A percentile compares a stretch with the other conserved stretches of the same genome.
These are phyloP conservation scores for Tiliqua scincoides DNA, from an alignment of 2,113 vertebrate genomes.

Conservation along the genomic window DNA sequence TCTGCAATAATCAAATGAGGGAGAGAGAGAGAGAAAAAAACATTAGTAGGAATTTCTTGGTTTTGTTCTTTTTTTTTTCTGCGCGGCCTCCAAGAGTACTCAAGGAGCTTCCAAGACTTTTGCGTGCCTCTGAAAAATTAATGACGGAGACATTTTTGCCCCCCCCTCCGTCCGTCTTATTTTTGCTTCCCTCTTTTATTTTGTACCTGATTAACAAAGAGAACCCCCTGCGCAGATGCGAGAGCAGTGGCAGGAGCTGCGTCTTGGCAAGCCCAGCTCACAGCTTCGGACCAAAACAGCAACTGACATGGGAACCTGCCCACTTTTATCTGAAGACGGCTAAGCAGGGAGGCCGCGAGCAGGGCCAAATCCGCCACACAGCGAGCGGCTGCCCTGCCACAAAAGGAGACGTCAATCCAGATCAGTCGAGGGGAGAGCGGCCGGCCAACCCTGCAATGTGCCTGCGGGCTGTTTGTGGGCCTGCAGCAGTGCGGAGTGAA, in stretches of 20 bases:
- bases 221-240: slow-evolving; percentile 53
- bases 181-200: slow-evolving; percentile 67
- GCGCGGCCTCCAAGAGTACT: slow-evolving; percentile 54
- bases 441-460: slow-evolving; percentile 40
- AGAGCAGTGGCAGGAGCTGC: slow-evolving; percentile 51
- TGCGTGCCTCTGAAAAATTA: slow-evolving; percentile 76
- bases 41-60: not conserved
- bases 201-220: slow-evolving; percentile 72
- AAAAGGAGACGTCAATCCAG: slow-evolving; percentile 65
- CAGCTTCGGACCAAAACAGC: slow-evolving; percentile 56
- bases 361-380: slow-evolving; percentile 23
- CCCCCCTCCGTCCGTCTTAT: not conserved
- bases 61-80: slow-evolving; percentile 56
- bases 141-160: slow-evolving; percentile 26
- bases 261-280: slow-evolving; percentile 42
- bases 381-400: slow-evolving; percentile 49
- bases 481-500: slow-evolving; percentile 33
- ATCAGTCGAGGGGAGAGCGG: slow-evolving; percentile 52
- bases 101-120: slow-evolving; percentile 63
- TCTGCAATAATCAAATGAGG: slow-evolving; percentile 40
- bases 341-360: slow-evolving; percentile 43
- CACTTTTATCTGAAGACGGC: slow-evolving; percentile 67
- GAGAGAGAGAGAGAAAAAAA: not conserved
- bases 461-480: slow-evolving; percentile 42
- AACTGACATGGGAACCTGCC: slow-evolving; percentile 55